Evolutionary conservation across 2,888 invertebrate species (phyloP).

Genomic region (Pemphredon lugubris): DNA sequence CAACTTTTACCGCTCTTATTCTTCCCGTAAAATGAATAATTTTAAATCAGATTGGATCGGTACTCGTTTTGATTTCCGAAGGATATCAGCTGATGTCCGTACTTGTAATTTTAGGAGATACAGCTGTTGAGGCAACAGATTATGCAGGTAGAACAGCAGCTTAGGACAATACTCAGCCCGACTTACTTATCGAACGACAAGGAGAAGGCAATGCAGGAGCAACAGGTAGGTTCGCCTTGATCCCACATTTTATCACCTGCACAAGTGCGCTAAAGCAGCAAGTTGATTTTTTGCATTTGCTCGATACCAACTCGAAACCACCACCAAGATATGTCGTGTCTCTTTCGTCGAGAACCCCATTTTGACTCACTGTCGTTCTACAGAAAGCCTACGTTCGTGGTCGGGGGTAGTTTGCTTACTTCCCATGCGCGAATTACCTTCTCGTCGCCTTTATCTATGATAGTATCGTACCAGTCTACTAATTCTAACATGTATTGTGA

Average conservation of each 20-base stretch:
- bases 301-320: conserved; percentile 78
- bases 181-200: conserved; percentile 92
- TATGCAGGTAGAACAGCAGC: conserved; percentile 92
- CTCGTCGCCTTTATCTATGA: background rate
- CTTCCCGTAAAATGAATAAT: too few species aligned
- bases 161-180: conserved; percentile 91
- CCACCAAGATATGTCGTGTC: conserved; percentile 68
- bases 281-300: conserved; percentile 70
- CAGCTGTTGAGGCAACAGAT: conserved; percentile 92
- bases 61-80: conserved; percentile 10
- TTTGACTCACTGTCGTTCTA: background rate
- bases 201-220: conserved; percentile 90
- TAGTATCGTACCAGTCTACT: conserved; percentile 5
- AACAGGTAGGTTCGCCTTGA: conserved; percentile 87
- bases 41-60: conserved; percentile 13
- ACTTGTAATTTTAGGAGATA: conserved; percentile 85
- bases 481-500: conserved; percentile 14
- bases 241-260: conserved; percentile 64
- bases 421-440: background rate
- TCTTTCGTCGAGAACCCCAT: background rate
- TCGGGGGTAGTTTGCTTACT: conserved; percentile 41
- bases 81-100: conserved; percentile 24
- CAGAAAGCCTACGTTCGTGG: conserved; percentile 9
- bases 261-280: conserved; percentile 72
- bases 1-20: background rate